These are phyloP conservation scores for Pasiphila rectangulata DNA, from an alignment of 2,888 invertebrate genomes.

Conservation along the genomic window DNA sequence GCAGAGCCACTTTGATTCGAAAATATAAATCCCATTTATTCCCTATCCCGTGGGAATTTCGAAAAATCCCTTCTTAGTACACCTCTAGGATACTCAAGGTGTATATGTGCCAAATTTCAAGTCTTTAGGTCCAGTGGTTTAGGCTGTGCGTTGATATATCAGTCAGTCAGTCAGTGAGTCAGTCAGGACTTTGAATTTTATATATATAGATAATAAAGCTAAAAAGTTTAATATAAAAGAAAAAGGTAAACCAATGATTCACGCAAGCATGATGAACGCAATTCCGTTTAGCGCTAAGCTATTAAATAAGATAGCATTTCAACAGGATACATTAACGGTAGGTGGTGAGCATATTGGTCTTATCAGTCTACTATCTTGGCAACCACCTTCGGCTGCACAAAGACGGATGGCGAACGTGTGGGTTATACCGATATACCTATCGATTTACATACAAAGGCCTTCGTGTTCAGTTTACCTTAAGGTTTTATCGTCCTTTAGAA, in stretches of 20 bases:
- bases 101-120: too few species aligned
- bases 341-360: conserved; percentile 1
- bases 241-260: background rate
- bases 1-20: too few species aligned
- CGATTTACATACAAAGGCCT: conserved; percentile 56
- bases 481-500: conserved; percentile 5
- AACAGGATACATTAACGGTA: conserved; percentile 9
- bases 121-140: too few species aligned
- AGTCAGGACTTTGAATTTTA: too few species aligned
- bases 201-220: too few species aligned
- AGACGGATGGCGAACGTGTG: conserved; percentile 28
- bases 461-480: conserved; percentile 39
- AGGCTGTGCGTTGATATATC: too few species aligned
- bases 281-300: background rate
- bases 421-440: conserved; percentile 35
- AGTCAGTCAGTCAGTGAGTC: too few species aligned
- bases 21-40: too few species aligned
- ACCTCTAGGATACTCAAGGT: too few species aligned
- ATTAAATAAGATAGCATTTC: conserved; percentile 7
- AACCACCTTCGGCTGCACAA: conserved; percentile 29
- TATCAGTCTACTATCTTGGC: conserved; percentile 31
- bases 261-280: too few species aligned
- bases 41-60: too few species aligned
- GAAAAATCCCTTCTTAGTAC: too few species aligned
- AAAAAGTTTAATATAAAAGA: background rate